Percentiles rank a stretch among this genome's conserved stretches.
Conservation (phyloP, 1,140 invertebrate species). For the Drosophila nigromelanica region DNA sequence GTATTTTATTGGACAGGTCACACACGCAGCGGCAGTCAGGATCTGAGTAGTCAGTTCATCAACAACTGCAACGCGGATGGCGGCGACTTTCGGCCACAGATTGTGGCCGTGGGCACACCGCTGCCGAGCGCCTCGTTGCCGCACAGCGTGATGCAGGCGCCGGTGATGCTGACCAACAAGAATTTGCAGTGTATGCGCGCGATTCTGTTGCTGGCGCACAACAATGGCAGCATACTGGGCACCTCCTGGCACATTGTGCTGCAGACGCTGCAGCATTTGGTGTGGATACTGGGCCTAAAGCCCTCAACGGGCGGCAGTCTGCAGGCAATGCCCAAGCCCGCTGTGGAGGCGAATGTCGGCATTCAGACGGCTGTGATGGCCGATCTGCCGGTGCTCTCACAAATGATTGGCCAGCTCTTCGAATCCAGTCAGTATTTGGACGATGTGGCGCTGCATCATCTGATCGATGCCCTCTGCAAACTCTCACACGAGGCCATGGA, state of each 20-base stretch:
- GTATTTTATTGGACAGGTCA: constrained; percentile 64
- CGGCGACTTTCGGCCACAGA: constrained; percentile 92
- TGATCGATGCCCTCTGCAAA: constrained; percentile 98
- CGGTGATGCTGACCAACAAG: constrained; percentile 99
- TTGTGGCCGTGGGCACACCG: constrained; percentile 96
- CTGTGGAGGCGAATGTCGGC: constrained; percentile 93
- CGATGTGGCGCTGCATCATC: constrained; percentile 97
- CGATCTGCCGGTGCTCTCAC: constrained; percentile 95
- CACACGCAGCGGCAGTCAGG: constrained; percentile 84
- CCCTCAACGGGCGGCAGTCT: constrained; percentile 96
- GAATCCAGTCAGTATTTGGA: constrained; percentile 97
- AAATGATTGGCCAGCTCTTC: constrained; percentile 96
- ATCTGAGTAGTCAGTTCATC: constrained; percentile 85
- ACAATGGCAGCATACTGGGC: constrained; percentile 95
- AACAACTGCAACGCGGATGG: constrained; percentile 85
- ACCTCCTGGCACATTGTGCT: constrained; percentile 98
- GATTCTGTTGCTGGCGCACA: constrained; percentile 93
- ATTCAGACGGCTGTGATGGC: constrained; percentile 98
- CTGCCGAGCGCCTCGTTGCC: constrained; percentile 92
- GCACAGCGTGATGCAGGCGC: constrained; percentile 91
- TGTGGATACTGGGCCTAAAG: constrained; percentile 99
- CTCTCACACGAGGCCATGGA: constrained; percentile 99
- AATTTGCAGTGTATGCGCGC: constrained; percentile 98
- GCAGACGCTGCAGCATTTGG: constrained; percentile 97
- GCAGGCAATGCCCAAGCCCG: constrained; percentile 87